Evolutionary conservation across 2,888 invertebrate genomes (phyloP).

Genomic region (Panzeria rudis): DNA sequence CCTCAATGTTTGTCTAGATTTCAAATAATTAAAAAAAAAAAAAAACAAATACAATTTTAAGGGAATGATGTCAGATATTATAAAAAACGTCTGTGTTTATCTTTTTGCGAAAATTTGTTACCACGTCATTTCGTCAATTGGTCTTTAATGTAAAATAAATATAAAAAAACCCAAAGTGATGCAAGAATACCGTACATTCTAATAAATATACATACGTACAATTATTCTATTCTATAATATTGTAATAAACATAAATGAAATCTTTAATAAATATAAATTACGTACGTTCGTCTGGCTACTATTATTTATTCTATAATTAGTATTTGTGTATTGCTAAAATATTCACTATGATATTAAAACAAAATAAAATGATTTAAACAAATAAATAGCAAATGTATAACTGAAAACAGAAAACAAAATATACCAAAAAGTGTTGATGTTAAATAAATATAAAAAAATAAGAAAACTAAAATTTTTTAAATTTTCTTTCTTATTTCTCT

Average conservation of each 20-base stretch:
- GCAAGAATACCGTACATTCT: not conserved
- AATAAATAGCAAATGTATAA: constrained; percentile 38
- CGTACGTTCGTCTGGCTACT: not conserved
- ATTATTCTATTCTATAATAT: not conserved
- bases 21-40: constrained; percentile 54
- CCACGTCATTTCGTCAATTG: constrained; percentile 56
- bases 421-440: constrained; percentile 21
- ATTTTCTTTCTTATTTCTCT: constrained; percentile 38
- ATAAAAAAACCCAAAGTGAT: constrained; percentile 5
- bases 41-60: constrained; percentile 24
- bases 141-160: constrained; percentile 17
- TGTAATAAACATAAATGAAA: not conserved
- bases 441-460: not conserved
- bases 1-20: constrained; percentile 55
- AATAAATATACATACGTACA: not conserved
- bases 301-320: constrained; percentile 53
- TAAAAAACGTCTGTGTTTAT: constrained; percentile 53
- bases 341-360: constrained; percentile 39
- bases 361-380: constrained; percentile 45
- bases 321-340: constrained; percentile 47
- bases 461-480: constrained; percentile 12
- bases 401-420: constrained; percentile 10
- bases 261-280: constrained; percentile 15
- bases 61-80: constrained; percentile 66
- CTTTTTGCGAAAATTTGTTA: constrained; percentile 32